Evolutionary conservation across 2,113 vertebrate genomes (phyloP), one percentile per base, ranked within the genome.

Genomic region (Pycnonotus jocosus): DNA sequence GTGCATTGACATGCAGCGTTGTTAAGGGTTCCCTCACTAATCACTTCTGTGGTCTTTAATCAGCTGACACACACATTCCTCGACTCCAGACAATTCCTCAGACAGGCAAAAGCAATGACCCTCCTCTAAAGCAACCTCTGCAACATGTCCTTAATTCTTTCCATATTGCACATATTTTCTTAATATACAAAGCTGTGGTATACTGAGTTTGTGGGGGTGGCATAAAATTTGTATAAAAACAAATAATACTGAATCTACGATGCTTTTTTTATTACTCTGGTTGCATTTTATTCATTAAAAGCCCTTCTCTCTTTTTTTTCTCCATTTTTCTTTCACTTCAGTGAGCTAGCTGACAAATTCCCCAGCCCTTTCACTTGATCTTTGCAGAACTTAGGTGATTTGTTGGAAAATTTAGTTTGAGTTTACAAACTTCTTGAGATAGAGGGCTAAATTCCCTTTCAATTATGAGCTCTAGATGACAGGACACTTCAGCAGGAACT

Each of bases 21-120:
- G 70, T 91, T 82, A 92, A 87, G 3, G 2, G 66, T 73, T 90
- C 80, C 86, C 85, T 88, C 7, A 3, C 81, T 96, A 91, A 93
- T 96, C 87, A 50, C 87, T 91, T 69, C 94, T 90, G 85, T 58
- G 81, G 89, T 72, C 81, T 76, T 81, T 79, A 76, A 91, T 93
- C 87, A 96, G 85, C 93, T 88, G 93, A 94, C 95, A 83, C 47
- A 57, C 38, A 38, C 92, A 90, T 95, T 91, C 92, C 85, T 91
- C 1, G 0, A 9, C 85, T 93, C 78, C 84, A 95, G 81, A 92
- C 93, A 72, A 78, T 71, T 81, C 88, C 78, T 83, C 86, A 88
- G 78, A 61, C 74, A 68, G 80, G 68, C 82, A 81, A 56, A 88
- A 88, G 88, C 38, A 86, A 61, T 1, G 60, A 86, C 71, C 82